Evolutionary conservation across 2,888 invertebrate genomes (phyloP).

Genomic region (Fragum sueziense): DNA sequence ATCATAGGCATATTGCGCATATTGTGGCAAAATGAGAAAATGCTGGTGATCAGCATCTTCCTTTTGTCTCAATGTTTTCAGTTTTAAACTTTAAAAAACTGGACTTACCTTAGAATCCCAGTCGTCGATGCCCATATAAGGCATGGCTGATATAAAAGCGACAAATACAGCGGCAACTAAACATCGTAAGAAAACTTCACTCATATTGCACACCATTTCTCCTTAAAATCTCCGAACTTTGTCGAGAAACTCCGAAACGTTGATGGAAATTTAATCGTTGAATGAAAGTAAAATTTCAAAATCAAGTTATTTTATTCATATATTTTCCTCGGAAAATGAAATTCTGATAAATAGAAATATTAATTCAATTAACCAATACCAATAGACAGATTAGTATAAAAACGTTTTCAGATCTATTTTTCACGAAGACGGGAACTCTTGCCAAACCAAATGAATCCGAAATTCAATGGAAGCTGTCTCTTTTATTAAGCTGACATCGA

Average conservation of each 20-base stretch:
- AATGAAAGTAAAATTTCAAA: neutral
- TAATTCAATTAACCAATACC: too few relatives aligned
- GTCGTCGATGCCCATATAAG: neutral
- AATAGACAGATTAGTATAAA: too few relatives aligned
- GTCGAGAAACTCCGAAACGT: neutral
- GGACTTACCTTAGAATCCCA: neutral
- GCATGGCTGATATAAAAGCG: slow-evolving; percentile 7
- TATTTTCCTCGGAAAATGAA: too few relatives aligned
- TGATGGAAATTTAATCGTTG: neutral
- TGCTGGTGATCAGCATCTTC: neutral
- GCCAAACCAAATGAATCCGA: neutral
- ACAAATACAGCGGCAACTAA: neutral
- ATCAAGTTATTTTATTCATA: too few relatives aligned
- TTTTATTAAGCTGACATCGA: neutral
- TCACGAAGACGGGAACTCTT: neutral
- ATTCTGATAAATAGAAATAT: too few relatives aligned
- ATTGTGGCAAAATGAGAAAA: neutral
- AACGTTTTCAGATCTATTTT: too few relatives aligned
- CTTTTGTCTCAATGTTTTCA: neutral
- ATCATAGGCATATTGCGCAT: too few relatives aligned
- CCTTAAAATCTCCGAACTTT: neutral
- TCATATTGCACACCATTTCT: neutral
- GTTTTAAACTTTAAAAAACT: neutral
- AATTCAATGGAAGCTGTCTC: neutral
- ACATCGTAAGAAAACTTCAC: neutral